These are phyloP conservation scores for Trochalopteron elliotii DNA, from an alignment of 2,113 vertebrate genomes.

Conservation along the genomic window DNA sequence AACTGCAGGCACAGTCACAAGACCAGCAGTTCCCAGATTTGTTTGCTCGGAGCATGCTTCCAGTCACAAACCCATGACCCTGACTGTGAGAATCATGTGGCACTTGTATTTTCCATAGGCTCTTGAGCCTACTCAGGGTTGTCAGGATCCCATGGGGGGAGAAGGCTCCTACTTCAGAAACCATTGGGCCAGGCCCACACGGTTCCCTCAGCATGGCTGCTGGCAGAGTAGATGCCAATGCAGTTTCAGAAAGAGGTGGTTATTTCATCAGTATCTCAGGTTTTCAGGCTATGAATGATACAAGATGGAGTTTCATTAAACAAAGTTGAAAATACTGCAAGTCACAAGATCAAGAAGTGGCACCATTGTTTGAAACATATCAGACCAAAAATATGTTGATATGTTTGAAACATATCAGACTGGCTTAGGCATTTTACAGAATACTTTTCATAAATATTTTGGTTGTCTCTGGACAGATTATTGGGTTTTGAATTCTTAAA, in stretches of 20 bases:
- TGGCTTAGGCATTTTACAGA: background rate
- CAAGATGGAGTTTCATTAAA: background rate
- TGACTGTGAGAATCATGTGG: background rate
- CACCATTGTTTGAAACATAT: background rate
- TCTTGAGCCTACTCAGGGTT: background rate
- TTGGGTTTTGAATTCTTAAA: background rate
- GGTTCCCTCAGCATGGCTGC: background rate
- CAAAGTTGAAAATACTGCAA: background rate
- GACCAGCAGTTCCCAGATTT: background rate
- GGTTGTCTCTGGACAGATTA: background rate
- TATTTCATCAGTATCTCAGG: background rate
- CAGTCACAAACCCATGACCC: rapidly evolving
- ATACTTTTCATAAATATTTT: background rate
- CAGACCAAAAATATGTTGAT: no score
- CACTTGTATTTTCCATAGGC: background rate
- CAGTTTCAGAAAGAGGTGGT: background rate
- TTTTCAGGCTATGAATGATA: background rate
- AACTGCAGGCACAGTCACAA: background rate
- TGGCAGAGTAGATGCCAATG: background rate
- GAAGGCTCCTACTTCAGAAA: background rate
- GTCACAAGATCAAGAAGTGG: background rate
- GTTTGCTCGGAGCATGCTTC: background rate
- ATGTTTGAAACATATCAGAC: background rate
- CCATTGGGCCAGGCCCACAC: background rate
- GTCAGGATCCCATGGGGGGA: background rate